Evolutionary conservation across 2,113 vertebrate species (phyloP).

Genomic region (Cacatua alba): DNA sequence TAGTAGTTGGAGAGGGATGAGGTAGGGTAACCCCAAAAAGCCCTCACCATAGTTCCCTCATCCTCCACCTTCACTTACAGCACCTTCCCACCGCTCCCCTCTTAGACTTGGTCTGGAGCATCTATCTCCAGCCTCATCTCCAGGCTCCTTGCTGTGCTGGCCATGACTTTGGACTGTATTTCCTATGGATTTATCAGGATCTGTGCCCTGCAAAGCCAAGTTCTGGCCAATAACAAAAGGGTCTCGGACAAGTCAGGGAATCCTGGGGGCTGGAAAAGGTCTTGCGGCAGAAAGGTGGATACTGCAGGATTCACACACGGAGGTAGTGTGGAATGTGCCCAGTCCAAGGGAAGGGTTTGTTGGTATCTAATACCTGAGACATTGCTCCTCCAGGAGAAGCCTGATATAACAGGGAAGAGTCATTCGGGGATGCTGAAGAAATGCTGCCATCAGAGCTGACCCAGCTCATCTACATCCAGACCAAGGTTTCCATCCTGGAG

Average conservation of each 20-base stretch:
- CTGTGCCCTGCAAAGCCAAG: not conserved
- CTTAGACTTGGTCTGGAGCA: not conserved
- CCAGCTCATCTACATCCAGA: not conserved
- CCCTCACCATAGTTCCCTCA: not conserved
- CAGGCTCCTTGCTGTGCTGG: not conserved
- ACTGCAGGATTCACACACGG: not conserved
- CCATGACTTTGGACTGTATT: not conserved
- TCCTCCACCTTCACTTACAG: not conserved
- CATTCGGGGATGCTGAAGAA: not conserved
- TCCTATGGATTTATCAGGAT: not conserved
- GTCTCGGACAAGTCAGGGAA: not conserved
- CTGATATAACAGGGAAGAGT: accelerated
- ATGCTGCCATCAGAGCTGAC: not conserved
- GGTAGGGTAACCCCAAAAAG: not conserved
- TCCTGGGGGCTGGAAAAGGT: not conserved
- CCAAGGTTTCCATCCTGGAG: not conserved
- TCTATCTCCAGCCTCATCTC: not conserved
- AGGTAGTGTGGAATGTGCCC: accelerated
- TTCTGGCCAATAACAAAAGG: not conserved
- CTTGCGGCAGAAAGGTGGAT: not conserved
- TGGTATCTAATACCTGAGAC: accelerated
- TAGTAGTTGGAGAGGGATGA: not conserved
- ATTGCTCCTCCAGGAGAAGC: not conserved
- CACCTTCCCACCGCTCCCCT: not conserved
- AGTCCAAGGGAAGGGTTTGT: not conserved